Percentiles rank a stretch among this genome's conserved stretches.
Conservation (phyloP, 1,140 invertebrate genomes). For the Pogonognathellus flavescens region DNA sequence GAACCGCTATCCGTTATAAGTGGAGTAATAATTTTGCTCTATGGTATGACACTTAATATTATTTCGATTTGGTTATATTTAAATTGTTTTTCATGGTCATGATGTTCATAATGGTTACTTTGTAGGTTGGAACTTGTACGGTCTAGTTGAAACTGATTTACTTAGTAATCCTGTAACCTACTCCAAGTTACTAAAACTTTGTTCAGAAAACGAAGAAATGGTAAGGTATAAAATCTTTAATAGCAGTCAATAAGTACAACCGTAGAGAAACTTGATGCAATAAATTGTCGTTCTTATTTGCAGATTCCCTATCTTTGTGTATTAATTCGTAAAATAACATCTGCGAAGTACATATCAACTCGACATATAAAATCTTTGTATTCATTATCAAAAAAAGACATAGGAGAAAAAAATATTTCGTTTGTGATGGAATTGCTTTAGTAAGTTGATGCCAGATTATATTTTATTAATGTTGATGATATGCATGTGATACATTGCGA, state of each 20-base stretch:
- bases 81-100: not conserved
- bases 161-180: not conserved
- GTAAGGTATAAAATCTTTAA: not conserved
- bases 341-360: not conserved
- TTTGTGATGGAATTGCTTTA: not conserved
- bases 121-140: not conserved
- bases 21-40: not conserved
- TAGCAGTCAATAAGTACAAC: not conserved
- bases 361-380: not conserved
- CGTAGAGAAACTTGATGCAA: not conserved
- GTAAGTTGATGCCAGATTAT: not conserved
- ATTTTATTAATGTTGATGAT: too few species aligned
- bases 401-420: not conserved
- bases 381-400: not conserved
- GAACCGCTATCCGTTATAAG: not conserved
- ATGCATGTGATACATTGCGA: too few species aligned
- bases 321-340: not conserved
- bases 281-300: not conserved
- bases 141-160: not conserved
- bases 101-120: not conserved
- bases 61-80: not conserved
- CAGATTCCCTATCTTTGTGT: not conserved
- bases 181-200: not conserved
- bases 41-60: not conserved
- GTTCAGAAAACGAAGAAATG: not conserved